Percentiles rank a stretch among this genome's conserved stretches.
Conservation (phyloP, 2,797 vertebrate genomes). For the Botia almorhae region DNA sequence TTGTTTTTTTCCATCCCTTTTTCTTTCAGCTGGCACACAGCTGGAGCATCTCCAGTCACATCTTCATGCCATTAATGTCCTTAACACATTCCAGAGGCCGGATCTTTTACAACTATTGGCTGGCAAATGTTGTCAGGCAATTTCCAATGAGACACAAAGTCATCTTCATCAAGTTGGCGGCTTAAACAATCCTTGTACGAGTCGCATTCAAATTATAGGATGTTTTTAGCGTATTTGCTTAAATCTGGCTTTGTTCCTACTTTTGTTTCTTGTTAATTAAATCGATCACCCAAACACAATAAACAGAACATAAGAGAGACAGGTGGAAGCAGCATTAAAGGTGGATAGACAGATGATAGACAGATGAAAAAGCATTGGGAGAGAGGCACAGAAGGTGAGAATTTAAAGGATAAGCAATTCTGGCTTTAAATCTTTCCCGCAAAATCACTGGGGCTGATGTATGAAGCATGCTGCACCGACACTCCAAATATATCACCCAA, state of each 20-base stretch:
- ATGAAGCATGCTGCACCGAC: constrained; percentile 60
- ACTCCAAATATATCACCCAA: constrained; percentile 58
- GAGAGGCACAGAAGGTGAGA: constrained; percentile 13
- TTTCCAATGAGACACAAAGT: background rate
- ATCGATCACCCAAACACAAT: too few species aligned
- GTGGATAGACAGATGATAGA: background rate
- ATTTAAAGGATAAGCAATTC: constrained; percentile 19
- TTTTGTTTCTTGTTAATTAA: too few species aligned
- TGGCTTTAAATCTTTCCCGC: constrained; percentile 34
- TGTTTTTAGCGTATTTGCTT: too few species aligned
- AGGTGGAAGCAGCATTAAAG: background rate
- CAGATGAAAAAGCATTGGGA: constrained; percentile 25
- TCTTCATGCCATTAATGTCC: constrained; percentile 49
- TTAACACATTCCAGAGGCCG: constrained; percentile 44
- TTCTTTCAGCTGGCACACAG: constrained; percentile 47
- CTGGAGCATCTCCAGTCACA: constrained; percentile 47
- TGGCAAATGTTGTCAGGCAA: background rate
- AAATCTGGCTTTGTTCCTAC: too few species aligned
- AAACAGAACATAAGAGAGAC: background rate
- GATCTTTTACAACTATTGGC: constrained; percentile 20
- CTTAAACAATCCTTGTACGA: too few species aligned
- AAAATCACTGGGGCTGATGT: constrained; percentile 50
- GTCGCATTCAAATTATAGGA: too few species aligned
- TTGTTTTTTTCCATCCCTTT: constrained; percentile 23
- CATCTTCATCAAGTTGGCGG: background rate